Base-by-base conservation (phyloP, 2,888 invertebrate genomes). In the Rhopalosiphum nymphaeae region DNA sequence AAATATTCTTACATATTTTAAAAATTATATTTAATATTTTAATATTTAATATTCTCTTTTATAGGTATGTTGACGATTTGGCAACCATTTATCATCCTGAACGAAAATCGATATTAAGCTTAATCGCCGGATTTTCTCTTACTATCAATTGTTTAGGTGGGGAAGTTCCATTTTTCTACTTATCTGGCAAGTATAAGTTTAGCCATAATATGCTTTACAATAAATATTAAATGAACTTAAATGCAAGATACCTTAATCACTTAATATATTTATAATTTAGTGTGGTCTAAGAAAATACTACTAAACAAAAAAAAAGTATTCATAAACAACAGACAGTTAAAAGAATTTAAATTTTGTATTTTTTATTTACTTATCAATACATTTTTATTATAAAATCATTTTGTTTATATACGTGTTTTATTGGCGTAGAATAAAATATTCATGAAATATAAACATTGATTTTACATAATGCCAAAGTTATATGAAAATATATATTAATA, bases 111-210 rank as follows among this genome's bases (percentile, higher is more conserved):
- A 97, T 97, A 95, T 96, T 97, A 29, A 98, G 98, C 95, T 97
- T 98, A 0, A 95, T 98, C n/a, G 97, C 98, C 95, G 98, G 98
- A 0, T 96, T 97, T 0, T 97, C 97, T 42, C 97, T 97, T 95
- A 97, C 97, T 11, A 97, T 98, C 94, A 98, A 98, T 95, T 98
- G 98, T 93, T 97, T 98, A 95, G 97, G 97, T 46, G 93, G 93
- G 46, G 91, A 94, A 86, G 91, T 94, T 57, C 94, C 94, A 7
- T 94, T 94, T 90, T 94, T 94, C 67, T 94, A 85, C 26, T 90
- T 94, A 57, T 94, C 94, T 29, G 94, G 94, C 91, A 89, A 91
- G n/a, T 21, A 46, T 46, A 46, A n/a, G 13, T n/a, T n/a, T n/a
- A n/a, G n/a, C 61, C 13, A 67, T 67, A 67, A 67, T 67, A 4